Evolutionary conservation across 2,797 vertebrate species (phyloP).

Genomic region (Loriculus beryllinus): DNA sequence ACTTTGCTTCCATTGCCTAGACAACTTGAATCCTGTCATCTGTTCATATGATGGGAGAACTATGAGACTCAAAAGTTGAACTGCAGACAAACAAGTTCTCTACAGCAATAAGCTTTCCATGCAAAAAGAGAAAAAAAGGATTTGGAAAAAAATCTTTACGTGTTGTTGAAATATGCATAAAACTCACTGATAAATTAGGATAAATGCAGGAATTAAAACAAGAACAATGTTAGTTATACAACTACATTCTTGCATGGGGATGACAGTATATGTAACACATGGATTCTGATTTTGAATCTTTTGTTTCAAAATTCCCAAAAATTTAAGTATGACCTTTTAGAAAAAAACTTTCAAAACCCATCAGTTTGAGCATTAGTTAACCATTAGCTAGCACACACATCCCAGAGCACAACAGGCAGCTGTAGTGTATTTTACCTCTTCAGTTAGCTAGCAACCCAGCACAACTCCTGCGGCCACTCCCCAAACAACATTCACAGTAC

Average conservation of each 20-base stretch:
- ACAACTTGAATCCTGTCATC: neutral
- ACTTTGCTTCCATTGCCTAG: neutral
- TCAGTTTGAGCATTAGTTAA: neutral
- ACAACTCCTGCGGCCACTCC: neutral
- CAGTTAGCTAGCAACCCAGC: neutral
- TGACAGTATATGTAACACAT: fast-evolving
- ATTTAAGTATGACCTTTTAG: neutral
- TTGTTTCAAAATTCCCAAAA: neutral
- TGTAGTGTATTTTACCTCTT: neutral
- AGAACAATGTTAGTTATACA: neutral
- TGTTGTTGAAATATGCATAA: neutral
- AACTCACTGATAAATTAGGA: neutral
- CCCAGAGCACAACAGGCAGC: neutral
- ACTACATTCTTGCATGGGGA: neutral
- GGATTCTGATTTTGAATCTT: neutral
- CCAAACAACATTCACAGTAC: fast-evolving
- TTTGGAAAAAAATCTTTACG: neutral
- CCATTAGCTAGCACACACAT: neutral
- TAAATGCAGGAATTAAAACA: neutral
- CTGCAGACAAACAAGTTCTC: neutral
- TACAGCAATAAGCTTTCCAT: neutral
- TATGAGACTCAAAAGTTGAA: neutral
- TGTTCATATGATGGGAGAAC: neutral
- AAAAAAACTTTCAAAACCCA: neutral
- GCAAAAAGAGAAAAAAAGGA: neutral